Evolutionary conservation across 2,113 vertebrate genomes (phyloP).

Genomic region (Cyanoramphus novaezelandiae): DNA sequence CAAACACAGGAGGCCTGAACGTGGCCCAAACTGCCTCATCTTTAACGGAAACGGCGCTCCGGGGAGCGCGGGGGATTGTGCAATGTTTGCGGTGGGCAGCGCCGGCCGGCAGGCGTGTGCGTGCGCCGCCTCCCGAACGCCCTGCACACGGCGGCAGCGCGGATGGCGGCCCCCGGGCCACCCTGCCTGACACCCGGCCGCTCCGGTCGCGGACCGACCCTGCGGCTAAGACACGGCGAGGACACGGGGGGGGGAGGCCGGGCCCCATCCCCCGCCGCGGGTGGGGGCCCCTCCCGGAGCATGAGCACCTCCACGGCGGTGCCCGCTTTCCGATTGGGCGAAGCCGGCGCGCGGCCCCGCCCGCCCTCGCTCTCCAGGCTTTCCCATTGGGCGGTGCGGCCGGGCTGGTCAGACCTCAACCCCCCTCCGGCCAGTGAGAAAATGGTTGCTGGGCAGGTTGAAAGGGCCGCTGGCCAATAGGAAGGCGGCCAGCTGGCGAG

Average conservation of each 20-base stretch:
- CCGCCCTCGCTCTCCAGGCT: not conserved
- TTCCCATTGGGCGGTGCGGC: not conserved
- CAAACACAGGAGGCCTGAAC: not conserved
- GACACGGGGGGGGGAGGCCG: too few relatives aligned
- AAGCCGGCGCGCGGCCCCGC: not conserved
- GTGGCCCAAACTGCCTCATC: not conserved
- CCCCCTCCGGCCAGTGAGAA: constrained; percentile 13
- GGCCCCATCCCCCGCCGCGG: not conserved
- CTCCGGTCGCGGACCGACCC: not conserved
- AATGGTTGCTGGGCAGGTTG: constrained; percentile 63
- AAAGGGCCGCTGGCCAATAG: constrained; percentile 1
- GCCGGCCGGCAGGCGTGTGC: not conserved
- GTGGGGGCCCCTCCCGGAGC: not conserved
- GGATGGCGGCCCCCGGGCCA: not conserved
- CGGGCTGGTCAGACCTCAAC: too few relatives aligned
- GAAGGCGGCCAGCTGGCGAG: not conserved
- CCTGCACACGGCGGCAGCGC: not conserved
- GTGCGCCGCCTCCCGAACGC: not conserved
- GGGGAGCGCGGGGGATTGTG: not conserved
- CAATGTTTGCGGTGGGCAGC: constrained; percentile 1
- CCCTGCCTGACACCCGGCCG: not conserved
- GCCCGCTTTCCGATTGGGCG: not conserved
- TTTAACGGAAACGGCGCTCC: not conserved
- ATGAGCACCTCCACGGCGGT: not conserved
- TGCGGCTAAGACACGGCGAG: not conserved